Evolutionary conservation across 2,888 invertebrate species (phyloP).

Genomic region (Petrolisthes manimaculis): DNA sequence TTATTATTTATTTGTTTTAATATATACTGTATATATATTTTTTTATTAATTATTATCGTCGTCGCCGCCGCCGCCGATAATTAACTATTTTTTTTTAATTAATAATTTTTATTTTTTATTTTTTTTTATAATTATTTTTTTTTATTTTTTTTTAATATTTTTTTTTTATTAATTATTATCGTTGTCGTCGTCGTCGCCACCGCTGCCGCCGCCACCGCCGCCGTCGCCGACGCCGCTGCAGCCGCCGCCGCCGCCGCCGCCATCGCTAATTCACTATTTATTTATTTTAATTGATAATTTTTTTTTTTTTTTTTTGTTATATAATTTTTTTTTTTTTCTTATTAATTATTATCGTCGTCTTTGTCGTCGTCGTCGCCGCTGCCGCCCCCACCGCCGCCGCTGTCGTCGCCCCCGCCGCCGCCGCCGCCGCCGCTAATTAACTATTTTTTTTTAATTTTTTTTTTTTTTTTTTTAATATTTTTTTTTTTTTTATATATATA

Average conservation of each 20-base stretch:
- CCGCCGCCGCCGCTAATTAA: no score
- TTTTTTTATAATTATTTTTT: background rate
- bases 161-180: background rate
- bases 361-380: no score
- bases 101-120: background rate
- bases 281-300: background rate
- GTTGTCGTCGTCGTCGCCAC: slow-evolving; percentile 3
- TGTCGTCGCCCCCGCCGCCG: no score
- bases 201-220: background rate
- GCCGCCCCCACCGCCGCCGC: no score
- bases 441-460: background rate
- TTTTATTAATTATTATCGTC: background rate
- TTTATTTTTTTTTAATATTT: background rate
- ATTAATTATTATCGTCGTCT: no score
- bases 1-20: background rate
- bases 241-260: no score
- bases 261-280: slow-evolving; percentile 2
- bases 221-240: no score
- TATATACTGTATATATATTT: no score
- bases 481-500: background rate
- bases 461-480: background rate
- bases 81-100: no score
- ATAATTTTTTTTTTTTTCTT: background rate
- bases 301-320: no score
- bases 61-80: no score